A percentile compares a stretch with the other conserved stretches of the same genome.
phyloP scores from a whole-genome alignment of 2,888 invertebrate species.

The Philonicus albiceps region DNA sequence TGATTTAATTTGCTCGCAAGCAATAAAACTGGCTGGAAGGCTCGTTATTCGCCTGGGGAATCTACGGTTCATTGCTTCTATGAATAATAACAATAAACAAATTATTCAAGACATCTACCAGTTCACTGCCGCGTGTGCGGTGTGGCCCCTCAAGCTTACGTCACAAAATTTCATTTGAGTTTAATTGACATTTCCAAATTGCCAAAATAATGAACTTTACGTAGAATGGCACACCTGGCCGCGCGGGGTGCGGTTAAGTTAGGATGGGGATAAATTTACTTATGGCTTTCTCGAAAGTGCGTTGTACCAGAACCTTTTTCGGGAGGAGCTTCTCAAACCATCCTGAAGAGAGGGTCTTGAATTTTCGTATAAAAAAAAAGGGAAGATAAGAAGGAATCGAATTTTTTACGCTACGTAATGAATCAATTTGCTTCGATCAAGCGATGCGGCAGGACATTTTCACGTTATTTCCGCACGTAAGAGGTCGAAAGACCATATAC shows the following conservation, averaged over 20 bases:
- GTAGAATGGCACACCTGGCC: not conserved
- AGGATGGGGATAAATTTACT: not conserved
- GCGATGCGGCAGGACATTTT: not conserved
- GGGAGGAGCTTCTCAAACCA: not conserved
- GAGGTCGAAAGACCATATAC: not conserved
- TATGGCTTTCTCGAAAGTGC: not conserved
- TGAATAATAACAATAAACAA: slow-evolving; percentile 37
- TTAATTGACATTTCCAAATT: slow-evolving; percentile 21
- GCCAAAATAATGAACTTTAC: slow-evolving; percentile 25
- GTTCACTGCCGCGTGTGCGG: not conserved
- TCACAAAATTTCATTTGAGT: not conserved
- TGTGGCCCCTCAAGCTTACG: not conserved
- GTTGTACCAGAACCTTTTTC: not conserved
- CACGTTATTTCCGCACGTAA: not conserved
- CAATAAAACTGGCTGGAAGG: slow-evolving; percentile 8
- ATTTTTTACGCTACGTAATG: not conserved
- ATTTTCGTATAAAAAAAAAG: not conserved
- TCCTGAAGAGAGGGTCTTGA: not conserved
- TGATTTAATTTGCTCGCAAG: slow-evolving; percentile 33
- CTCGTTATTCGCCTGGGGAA: not conserved
- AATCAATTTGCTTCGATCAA: not conserved
- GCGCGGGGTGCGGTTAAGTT: not conserved
- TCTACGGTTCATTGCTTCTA: slow-evolving; percentile 17
- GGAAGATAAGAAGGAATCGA: not conserved
- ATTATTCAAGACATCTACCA: slow-evolving; percentile 16